Evolutionary conservation across 2,888 invertebrate species (phyloP), one percentile per base, ranked within the genome.

Genomic region (Phyllotreta cruciferae): DNA sequence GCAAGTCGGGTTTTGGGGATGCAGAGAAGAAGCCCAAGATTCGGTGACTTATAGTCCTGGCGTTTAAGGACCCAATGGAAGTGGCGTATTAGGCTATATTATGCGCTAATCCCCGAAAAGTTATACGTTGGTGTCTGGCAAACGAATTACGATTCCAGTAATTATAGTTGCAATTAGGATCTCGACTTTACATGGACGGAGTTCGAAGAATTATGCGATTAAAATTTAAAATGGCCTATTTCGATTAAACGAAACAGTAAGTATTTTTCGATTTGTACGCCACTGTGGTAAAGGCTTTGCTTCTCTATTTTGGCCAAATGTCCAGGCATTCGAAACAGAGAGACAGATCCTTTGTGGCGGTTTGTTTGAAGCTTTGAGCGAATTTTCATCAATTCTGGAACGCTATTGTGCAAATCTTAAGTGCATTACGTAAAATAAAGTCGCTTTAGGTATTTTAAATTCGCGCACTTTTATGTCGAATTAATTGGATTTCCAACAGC

Each of bases 1-100:
- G 49, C 53, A 37, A 38, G 34, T 44, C 47, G 42, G 36, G 45
- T 38, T 55, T n/a, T 24, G 36, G 41, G 45, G 35, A 60, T 45
- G 42, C 52, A 55, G 45, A 45, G 45, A 45, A 57, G 36, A 37
- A 52, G 41, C 53, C 42, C 24, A 60, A 37, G 49, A 65, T 58
- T 56, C 24, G 56, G 52, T 65, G 66, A 66, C 60, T 68, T 64
- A 64, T 68, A 53, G 63, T 56, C 63, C 24, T 49, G 42, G 55
- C 42, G 57, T 62, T 56, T 52, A 41, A 54, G 60, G 58, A 58
- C 56, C 41, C 39, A 52, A n/a, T 14, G 58, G 44, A 56, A 50
- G 38, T 49, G 58, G 44, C 56, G 60, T 52, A 60, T 47, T n/a
- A n/a, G 60, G 62, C 37, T 66, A 56, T 52, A 37, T 24, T 24